These are phyloP conservation scores for Acinonyx jubatus DNA, from an alignment of 2,113 vertebrate species.

Conservation along the genomic window DNA sequence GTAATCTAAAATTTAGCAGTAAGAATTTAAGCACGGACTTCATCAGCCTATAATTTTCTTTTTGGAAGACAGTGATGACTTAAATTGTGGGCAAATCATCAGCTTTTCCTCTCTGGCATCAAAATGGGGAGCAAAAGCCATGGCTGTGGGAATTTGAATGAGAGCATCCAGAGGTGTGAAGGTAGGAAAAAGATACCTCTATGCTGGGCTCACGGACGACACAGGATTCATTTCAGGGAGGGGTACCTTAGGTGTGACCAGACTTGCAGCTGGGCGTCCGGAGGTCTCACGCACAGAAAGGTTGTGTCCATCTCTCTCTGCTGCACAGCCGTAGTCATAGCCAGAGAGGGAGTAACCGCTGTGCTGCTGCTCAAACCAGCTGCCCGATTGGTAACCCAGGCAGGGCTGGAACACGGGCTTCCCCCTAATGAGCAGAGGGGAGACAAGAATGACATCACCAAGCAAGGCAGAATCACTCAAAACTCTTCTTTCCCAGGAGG, in stretches of 20 bases:
- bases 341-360: conserved; percentile 83
- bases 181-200: background rate
- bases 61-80: background rate
- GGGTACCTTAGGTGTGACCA: conserved; percentile 80
- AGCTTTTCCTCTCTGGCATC: background rate
- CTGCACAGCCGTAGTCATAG: conserved; percentile 68
- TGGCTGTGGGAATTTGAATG: background rate
- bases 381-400: conserved; percentile 85
- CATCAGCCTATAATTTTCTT: background rate
- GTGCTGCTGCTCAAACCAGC: conserved; percentile 87
- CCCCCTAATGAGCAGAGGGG: conserved; percentile 83
- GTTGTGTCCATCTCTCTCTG: conserved; percentile 72
- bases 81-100: background rate
- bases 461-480: background rate
- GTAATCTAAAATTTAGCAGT: background rate
- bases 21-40: background rate
- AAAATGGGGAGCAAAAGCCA: background rate
- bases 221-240: background rate
- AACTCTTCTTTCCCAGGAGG: background rate
- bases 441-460: background rate
- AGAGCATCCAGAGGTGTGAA: background rate
- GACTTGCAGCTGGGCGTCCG: conserved; percentile 73
- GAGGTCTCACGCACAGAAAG: conserved; percentile 58
- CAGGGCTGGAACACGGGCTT: conserved; percentile 86
- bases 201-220: rapidly evolving